Evolutionary conservation across 2,888 invertebrate species (phyloP), one percentile per base, ranked within the genome.

Genomic region (Ochlodes sylvanus): DNA sequence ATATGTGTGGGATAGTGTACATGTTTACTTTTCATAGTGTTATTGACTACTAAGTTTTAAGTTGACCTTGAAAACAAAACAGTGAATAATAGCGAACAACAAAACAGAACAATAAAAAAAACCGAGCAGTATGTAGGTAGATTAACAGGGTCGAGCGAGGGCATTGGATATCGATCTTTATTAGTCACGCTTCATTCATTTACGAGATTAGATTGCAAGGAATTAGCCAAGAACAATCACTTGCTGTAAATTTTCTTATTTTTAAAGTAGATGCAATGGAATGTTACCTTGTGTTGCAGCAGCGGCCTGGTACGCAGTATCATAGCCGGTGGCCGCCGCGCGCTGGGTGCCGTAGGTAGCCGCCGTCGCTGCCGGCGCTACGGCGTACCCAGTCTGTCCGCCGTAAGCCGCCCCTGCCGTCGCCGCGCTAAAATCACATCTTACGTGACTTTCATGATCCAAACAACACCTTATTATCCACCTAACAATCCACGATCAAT

Each of bases 321-420:
- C 97, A 94, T 97, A 97, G 69, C 96, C 97, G 63, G 97, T 95
- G 58, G 96, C 95, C 42, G 97, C 95, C 70, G 96, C 95, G 72
- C 97, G 95, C 82, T 97, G 97, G 55, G 98, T 96, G 72, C 96
- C 96, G 89, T 98, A 98, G 62, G 97, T 96, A 60, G 97, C 96
- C 70, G 97, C 97, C 52, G 97, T 96, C 27, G 97, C 96, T 72
- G 97, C 96, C 54, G 96, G 95, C 69, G 96, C 96, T 91, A 97
- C 97, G 74, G 96, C 97, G 93, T 97, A 97, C 74, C 97, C 97
- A 63, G 97, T 95, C 86, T 97, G 97, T 27, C 97, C 96, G 34
- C 97, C 95, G 90, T 98, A 98, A 34, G 97, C 96, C 63, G 97
- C 96, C 73, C 97, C 96, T 74, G 96, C 96, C 65, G 96, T 96